Percentiles rank a stretch among this genome's conserved stretches.
Conservation (phyloP, 2,113 vertebrate genomes). For the Isichthys henryi region DNA sequence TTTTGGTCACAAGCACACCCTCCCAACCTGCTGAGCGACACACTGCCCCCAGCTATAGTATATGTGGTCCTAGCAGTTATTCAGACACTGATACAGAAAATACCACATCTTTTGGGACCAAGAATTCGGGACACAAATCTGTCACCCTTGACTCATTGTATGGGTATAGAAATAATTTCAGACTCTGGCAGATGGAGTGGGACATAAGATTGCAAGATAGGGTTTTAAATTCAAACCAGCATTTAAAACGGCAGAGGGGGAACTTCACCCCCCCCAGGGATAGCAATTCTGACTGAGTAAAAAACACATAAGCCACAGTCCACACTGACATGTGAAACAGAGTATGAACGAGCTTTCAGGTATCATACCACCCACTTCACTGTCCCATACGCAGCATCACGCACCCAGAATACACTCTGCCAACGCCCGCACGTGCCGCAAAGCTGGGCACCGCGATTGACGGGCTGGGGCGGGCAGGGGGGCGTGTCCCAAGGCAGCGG, state of each 20-base stretch:
- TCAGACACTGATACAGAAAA: background rate
- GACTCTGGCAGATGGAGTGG: background rate
- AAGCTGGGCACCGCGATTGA: background rate
- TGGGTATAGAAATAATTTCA: background rate
- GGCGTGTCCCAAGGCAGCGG: background rate
- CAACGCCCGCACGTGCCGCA: background rate
- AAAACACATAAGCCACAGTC: background rate
- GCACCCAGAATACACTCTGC: background rate
- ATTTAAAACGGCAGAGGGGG: background rate
- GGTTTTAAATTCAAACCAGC: background rate
- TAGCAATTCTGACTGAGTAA: background rate
- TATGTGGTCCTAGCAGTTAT: background rate
- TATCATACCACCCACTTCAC: background rate
- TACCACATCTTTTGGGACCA: background rate
- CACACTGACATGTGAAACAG: background rate
- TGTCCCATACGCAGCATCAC: background rate
- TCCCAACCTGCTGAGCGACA: background rate
- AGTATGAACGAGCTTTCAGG: background rate
- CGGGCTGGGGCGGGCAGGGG: background rate
- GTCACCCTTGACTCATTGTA: background rate
- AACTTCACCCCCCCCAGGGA: background rate
- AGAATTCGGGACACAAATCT: background rate
- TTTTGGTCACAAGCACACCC: background rate
- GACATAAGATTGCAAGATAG: background rate
- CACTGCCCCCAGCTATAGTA: background rate